Conservation (phyloP, 2,888 invertebrate species). For the Germaria angustata region DNA sequence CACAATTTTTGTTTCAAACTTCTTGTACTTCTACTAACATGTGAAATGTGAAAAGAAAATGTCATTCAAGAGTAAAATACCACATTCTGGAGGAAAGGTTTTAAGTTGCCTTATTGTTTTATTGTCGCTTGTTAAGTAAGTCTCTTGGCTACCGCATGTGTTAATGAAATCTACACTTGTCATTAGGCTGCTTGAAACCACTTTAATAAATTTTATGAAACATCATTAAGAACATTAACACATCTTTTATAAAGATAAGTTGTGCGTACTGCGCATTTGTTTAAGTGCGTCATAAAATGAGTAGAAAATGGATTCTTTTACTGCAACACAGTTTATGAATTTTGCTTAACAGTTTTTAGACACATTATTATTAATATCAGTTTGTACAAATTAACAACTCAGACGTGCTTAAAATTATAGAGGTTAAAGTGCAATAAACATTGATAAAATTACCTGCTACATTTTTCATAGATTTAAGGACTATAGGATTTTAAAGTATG, state of each 20-base stretch:
- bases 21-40: neutral
- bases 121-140: slow-evolving; percentile 65
- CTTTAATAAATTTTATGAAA: slow-evolving; percentile 65
- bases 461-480: too few relatives aligned
- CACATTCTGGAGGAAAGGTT: neutral
- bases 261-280: neutral
- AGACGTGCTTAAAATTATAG: too few relatives aligned
- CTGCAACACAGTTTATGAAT: too few relatives aligned
- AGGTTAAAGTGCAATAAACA: too few relatives aligned
- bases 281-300: too few relatives aligned
- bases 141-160: slow-evolving; percentile 75
- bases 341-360: too few relatives aligned
- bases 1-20: neutral
- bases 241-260: neutral
- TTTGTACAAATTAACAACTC: too few relatives aligned
- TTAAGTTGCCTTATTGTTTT: slow-evolving; percentile 57
- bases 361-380: too few relatives aligned
- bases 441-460: too few relatives aligned
- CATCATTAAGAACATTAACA: slow-evolving; percentile 62
- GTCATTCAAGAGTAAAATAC: neutral
- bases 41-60: neutral
- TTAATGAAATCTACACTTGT: slow-evolving; percentile 67
- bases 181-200: slow-evolving; percentile 65
- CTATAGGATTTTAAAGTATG: too few relatives aligned
- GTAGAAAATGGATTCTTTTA: too few relatives aligned